phyloP scores from a whole-genome alignment of 2,113 vertebrate species.

The Glareola pratincola region DNA sequence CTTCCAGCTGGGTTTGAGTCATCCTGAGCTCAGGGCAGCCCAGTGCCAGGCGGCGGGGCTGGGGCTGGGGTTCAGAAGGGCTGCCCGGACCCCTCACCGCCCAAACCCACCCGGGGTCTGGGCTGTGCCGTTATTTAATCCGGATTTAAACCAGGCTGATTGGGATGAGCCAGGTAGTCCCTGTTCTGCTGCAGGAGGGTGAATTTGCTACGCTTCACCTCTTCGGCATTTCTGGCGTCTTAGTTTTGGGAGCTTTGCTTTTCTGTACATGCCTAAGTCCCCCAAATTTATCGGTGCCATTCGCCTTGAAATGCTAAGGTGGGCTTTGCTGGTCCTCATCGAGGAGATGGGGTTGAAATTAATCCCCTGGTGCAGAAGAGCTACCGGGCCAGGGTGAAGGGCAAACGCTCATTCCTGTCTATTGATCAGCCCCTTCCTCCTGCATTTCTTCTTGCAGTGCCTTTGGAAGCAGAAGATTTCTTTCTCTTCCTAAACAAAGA shows the following conservation, averaged over 20 bases:
- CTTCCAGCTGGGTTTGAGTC: neutral
- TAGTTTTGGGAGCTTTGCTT: neutral
- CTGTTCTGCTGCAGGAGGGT: neutral
- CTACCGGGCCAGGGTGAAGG: neutral
- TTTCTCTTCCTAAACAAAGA: neutral
- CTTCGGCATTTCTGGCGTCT: neutral
- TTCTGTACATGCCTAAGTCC: neutral
- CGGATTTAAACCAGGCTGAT: neutral
- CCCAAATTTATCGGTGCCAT: rapidly evolving
- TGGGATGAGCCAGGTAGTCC: neutral
- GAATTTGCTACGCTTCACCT: rapidly evolving
- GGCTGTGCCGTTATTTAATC: neutral
- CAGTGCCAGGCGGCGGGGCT: rapidly evolving
- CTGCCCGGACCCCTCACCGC: rapidly evolving
- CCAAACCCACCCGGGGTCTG: rapidly evolving
- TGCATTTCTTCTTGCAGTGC: neutral
- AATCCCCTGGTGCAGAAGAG: neutral
- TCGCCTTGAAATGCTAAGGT: neutral
- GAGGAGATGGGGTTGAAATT: neutral
- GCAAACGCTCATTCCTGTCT: neutral
- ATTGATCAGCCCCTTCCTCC: neutral
- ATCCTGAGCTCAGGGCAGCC: neutral
- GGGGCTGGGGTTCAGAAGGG: neutral
- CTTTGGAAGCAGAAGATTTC: neutral
- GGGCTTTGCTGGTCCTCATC: neutral